Conservation (phyloP, 2,888 invertebrate genomes). For the Chloromyia formosa region DNA sequence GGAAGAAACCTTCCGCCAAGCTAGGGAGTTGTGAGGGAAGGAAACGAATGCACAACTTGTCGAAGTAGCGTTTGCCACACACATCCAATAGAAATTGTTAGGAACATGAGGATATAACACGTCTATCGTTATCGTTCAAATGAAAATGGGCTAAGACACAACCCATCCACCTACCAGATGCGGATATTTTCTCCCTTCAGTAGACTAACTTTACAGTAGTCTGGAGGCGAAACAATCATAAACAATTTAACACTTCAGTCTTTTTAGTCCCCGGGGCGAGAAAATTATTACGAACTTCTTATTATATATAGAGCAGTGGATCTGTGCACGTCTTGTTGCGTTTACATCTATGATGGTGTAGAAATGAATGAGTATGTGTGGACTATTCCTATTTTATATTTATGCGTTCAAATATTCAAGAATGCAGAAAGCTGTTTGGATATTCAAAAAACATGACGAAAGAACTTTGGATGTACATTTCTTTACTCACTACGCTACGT, state of each 20-base stretch:
- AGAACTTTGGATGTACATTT: too few species aligned
- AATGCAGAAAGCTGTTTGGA: too few species aligned
- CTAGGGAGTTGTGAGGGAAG: background rate
- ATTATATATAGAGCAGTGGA: background rate
- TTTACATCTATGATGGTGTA: too few species aligned
- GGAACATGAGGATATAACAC: background rate
- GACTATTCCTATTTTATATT: too few species aligned
- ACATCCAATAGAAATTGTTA: conserved; percentile 5
- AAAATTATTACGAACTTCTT: conserved; percentile 46
- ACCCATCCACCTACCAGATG: conserved; percentile 1
- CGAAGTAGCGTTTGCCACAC: background rate
- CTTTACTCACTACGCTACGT: too few species aligned
- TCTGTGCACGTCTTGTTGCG: background rate
- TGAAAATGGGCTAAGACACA: conserved; percentile 4
- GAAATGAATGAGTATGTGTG: too few species aligned
- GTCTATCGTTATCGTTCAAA: background rate
- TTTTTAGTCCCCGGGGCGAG: conserved; percentile 42
- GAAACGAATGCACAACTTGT: background rate
- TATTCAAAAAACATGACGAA: too few species aligned
- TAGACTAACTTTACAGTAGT: conserved; percentile 35
- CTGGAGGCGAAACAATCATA: conserved; percentile 49
- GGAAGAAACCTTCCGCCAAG: background rate
- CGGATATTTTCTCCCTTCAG: conserved; percentile 18
- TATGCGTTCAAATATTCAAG: too few species aligned
- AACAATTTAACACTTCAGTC: conserved; percentile 50